Percentiles rank a stretch among this genome's conserved stretches.
phyloP scores from a whole-genome alignment of 2,113 vertebrate species.

The Lasiurus borealis region DNA sequence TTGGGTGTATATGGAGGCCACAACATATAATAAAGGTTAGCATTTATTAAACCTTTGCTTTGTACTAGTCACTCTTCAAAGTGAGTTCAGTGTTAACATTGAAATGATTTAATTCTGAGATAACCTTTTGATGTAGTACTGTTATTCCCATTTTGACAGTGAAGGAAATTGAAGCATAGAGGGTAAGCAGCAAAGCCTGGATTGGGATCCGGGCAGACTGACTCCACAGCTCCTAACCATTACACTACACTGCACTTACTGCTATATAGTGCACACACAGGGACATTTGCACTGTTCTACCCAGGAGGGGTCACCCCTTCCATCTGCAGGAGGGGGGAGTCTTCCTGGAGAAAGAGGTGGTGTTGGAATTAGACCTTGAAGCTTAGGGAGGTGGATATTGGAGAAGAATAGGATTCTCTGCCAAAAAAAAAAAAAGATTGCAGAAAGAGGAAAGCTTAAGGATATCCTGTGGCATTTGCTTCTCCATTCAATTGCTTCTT shows the following conservation, averaged over 20 bases:
- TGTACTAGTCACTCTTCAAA: background rate
- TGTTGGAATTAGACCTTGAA: background rate
- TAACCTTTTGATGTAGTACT: background rate
- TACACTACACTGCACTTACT: fast-evolving
- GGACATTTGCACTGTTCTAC: background rate
- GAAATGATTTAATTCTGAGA: background rate
- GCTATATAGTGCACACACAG: fast-evolving
- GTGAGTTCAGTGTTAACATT: background rate
- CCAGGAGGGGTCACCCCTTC: background rate
- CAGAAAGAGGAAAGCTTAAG: background rate
- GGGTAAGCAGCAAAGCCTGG: background rate
- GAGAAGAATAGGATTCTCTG: background rate
- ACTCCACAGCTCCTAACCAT: background rate
- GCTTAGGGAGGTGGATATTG: background rate
- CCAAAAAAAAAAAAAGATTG: background rate
- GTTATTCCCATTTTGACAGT: background rate
- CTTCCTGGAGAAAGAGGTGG: conserved; percentile 1
- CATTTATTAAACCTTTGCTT: background rate
- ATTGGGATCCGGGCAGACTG: background rate
- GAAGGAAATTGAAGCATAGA: background rate
- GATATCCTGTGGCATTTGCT: background rate
- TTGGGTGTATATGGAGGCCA: background rate
- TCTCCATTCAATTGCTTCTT: background rate
- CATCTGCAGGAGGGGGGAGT: fast-evolving
- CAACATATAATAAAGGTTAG: background rate